Conservation (phyloP, 1,140 invertebrate genomes). For the Lethrus apterus region DNA sequence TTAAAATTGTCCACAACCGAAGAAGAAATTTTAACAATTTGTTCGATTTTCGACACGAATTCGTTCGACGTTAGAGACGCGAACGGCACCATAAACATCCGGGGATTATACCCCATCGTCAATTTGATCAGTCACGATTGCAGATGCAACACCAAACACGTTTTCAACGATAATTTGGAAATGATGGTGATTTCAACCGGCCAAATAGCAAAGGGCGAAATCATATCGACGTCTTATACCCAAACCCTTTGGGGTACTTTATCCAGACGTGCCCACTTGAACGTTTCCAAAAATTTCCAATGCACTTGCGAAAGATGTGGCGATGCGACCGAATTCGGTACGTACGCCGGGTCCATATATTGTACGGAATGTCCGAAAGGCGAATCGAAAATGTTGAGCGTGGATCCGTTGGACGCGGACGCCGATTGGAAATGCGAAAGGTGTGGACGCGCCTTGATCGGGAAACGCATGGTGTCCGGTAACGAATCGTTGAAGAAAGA, state of each 20-base stretch:
- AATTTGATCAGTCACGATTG: conserved; percentile 70
- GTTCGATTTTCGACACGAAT: conserved; percentile 63
- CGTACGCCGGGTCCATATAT: conserved; percentile 41
- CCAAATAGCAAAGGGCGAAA: conserved; percentile 54
- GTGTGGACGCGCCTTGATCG: conserved; percentile 48
- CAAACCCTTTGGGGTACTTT: conserved; percentile 65
- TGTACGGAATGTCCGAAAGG: conserved; percentile 44
- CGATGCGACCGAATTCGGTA: conserved; percentile 54
- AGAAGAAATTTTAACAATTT: conserved; percentile 54
- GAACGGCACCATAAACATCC: conserved; percentile 44
- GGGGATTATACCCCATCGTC: conserved; percentile 65
- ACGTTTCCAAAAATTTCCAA: conserved; percentile 64
- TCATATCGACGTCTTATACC: conserved; percentile 67
- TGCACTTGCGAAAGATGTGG: conserved; percentile 63
- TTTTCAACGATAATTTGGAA: conserved; percentile 49
- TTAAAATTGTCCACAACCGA: conserved; percentile 46
- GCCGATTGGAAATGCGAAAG: conserved; percentile 56
- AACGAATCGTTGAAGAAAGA: conserved; percentile 55
- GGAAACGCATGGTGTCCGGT: conserved; percentile 50
- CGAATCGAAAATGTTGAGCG: conserved; percentile 47
- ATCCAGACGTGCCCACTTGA: conserved; percentile 55
- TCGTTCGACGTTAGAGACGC: conserved; percentile 58
- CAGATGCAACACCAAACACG: conserved; percentile 63
- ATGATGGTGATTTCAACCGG: conserved; percentile 57
- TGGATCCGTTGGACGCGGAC: conserved; percentile 50